These are phyloP conservation scores for Stratiolaelaps scimitus DNA, from an alignment of 1,140 invertebrate genomes.

Conservation along the genomic window DNA sequence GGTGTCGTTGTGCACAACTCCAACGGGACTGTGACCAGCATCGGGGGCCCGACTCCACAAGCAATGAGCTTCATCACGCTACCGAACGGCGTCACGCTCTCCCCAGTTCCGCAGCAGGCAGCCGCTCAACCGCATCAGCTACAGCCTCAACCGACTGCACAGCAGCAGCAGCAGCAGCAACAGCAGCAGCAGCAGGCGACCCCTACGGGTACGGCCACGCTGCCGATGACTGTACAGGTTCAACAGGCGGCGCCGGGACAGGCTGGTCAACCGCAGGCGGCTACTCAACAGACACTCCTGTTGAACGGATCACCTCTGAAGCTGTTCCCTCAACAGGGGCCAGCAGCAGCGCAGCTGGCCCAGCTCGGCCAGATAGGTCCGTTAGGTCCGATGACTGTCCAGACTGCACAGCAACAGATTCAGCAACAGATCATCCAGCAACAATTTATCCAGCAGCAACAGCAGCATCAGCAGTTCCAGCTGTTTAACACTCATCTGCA, in stretches of 20 bases:
- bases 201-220: background rate
- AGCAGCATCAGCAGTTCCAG: too few relatives aligned
- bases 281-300: background rate
- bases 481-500: background rate
- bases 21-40: constrained; percentile 26
- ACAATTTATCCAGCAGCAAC: background rate
- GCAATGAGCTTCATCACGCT: constrained; percentile 19
- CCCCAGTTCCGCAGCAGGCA: constrained; percentile 4
- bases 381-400: background rate
- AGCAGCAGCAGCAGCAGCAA: constrained; percentile 15
- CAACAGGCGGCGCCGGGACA: background rate
- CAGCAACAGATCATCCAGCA: constrained; percentile 18
- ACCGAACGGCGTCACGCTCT: constrained; percentile 8
- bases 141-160: background rate
- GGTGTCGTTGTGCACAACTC: constrained; percentile 28
- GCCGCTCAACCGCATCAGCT: background rate
- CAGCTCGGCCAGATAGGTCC: background rate
- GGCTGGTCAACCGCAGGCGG: background rate
- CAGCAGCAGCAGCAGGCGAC: background rate
- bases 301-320: constrained; percentile 9
- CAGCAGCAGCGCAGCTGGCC: too few relatives aligned
- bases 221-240: too few relatives aligned
- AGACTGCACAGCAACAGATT: constrained; percentile 6
- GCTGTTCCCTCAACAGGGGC: background rate
- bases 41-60: constrained; percentile 12